phyloP scores from a whole-genome alignment of 2,888 invertebrate genomes.

The Petrophora chlorosata region DNA sequence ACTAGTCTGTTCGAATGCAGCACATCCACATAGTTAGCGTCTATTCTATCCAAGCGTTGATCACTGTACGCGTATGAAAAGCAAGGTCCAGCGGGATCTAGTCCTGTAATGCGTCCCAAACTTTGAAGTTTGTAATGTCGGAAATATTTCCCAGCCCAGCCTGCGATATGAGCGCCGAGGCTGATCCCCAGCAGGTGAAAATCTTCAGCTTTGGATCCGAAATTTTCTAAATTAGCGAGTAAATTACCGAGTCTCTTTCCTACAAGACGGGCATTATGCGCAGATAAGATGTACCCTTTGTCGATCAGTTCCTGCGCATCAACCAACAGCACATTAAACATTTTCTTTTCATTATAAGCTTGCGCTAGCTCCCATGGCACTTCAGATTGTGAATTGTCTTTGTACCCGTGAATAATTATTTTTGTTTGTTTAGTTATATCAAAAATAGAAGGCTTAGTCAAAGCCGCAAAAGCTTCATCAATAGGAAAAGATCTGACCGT shows the following conservation, averaged over 20 bases:
- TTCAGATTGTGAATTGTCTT: constrained; percentile 71
- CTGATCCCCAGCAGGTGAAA: constrained; percentile 84
- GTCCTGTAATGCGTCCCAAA: constrained; percentile 74
- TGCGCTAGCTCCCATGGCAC: constrained; percentile 69
- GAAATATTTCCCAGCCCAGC: constrained; percentile 78
- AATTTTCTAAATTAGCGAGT: constrained; percentile 73
- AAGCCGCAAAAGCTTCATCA: constrained; percentile 62
- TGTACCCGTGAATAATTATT: constrained; percentile 76
- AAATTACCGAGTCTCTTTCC: constrained; percentile 81
- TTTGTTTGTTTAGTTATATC: constrained; percentile 77
- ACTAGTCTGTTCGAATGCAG: constrained; percentile 75
- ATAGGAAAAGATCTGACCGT: constrained; percentile 60
- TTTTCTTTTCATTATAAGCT: constrained; percentile 72
- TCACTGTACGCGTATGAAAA: constrained; percentile 71
- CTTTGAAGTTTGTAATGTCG: constrained; percentile 62
- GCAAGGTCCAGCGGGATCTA: constrained; percentile 80
- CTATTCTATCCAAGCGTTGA: constrained; percentile 70
- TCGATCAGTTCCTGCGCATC: constrained; percentile 75
- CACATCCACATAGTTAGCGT: constrained; percentile 75
- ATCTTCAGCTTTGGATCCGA: constrained; percentile 71
- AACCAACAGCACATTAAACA: constrained; percentile 74
- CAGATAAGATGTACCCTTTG: constrained; percentile 72
- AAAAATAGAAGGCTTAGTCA: constrained; percentile 62
- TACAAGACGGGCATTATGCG: constrained; percentile 72
- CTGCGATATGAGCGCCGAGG: constrained; percentile 83